Conservation (phyloP, 2,797 vertebrate genomes). For the Hoplostethus mediterraneus region DNA sequence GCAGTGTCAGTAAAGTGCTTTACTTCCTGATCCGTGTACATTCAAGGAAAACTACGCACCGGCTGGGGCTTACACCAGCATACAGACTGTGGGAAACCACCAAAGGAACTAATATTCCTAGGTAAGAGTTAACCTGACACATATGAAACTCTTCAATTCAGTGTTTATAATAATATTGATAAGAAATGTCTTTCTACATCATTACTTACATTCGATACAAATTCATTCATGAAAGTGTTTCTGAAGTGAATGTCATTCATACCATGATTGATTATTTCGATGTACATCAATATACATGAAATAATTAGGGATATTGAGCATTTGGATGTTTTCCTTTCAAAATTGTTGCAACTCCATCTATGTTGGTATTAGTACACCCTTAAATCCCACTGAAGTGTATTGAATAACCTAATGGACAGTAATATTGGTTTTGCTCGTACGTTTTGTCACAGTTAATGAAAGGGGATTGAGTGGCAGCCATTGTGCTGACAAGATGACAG, state of each 20-base stretch:
- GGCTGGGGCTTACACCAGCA: slow-evolving; percentile 15
- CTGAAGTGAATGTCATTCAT: too few relatives aligned
- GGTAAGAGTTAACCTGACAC: slow-evolving; percentile 55
- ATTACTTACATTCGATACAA: not conserved
- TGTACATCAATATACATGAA: too few relatives aligned
- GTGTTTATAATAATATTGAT: not conserved
- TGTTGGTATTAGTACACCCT: not conserved
- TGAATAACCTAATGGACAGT: not conserved
- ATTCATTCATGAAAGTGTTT: not conserved
- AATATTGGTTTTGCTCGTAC: not conserved
- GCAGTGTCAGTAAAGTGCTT: slow-evolving; percentile 41
- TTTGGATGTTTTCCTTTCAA: not conserved
- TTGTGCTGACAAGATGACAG: not conserved
- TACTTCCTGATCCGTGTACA: slow-evolving; percentile 60
- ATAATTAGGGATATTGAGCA: not conserved
- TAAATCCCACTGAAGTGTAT: not conserved
- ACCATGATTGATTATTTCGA: too few relatives aligned
- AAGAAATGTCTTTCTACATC: not conserved
- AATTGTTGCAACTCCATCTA: not conserved
- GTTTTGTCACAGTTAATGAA: not conserved
- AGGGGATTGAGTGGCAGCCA: slow-evolving; percentile 6
- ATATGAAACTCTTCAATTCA: not conserved
- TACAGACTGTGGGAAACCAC: not conserved
- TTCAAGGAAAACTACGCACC: slow-evolving; percentile 18
- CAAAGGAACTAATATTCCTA: slow-evolving; percentile 17